A percentile compares a stretch with the other conserved stretches of the same genome.
Evolutionary conservation across 2,113 vertebrate genomes (phyloP).

Genomic region (Zosterops lateralis): DNA sequence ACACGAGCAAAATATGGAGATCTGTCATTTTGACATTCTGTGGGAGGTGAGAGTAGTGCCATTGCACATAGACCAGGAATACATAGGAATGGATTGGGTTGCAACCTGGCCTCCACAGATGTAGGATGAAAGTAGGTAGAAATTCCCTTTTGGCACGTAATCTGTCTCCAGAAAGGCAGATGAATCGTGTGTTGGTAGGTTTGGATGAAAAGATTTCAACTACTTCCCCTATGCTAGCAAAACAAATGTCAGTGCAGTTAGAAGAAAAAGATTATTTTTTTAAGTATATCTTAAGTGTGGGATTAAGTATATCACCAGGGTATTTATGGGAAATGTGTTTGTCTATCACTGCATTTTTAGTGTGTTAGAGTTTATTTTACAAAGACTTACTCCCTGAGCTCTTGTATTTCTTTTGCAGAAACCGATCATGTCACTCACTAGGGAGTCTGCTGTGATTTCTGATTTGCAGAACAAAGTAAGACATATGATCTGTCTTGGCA

Average conservation of each 20-base stretch:
- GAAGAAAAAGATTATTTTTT: neutral
- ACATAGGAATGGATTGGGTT: neutral
- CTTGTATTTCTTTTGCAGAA: neutral
- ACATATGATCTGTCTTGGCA: neutral
- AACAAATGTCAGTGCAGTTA: neutral
- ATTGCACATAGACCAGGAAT: neutral
- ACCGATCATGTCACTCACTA: neutral
- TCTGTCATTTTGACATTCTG: fast-evolving
- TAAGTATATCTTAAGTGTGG: neutral
- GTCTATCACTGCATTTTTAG: neutral
- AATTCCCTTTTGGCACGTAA: neutral
- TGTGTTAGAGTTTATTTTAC: neutral
- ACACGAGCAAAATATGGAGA: neutral
- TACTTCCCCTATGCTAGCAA: neutral
- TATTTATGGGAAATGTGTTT: neutral
- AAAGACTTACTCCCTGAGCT: neutral
- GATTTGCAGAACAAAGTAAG: slow-evolving; percentile 5
- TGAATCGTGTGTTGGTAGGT: neutral
- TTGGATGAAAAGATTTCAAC: neutral
- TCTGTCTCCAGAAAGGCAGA: neutral
- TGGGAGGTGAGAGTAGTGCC: neutral
- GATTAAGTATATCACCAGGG: neutral
- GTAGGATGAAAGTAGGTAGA: neutral
- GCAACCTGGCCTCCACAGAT: neutral
- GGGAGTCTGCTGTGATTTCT: neutral